A percentile compares a stretch with the other conserved stretches of the same genome.
These are phyloP conservation scores for Rhadinocentrus ornatus DNA, from an alignment of 2,797 vertebrate species.

Conservation along the genomic window DNA sequence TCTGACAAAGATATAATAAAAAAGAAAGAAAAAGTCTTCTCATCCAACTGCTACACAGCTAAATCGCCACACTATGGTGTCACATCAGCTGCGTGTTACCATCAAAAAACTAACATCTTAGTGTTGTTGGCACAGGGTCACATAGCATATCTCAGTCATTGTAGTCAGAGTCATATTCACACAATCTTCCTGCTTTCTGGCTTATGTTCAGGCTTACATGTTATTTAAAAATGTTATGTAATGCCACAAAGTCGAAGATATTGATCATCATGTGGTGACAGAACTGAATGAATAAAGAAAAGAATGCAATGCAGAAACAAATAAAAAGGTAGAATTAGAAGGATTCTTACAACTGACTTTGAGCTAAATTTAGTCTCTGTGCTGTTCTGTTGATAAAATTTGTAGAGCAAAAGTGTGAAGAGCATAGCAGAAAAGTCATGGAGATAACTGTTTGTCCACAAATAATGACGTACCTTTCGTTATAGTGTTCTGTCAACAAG, in stretches of 20 bases:
- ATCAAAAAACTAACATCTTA: slow-evolving; percentile 28
- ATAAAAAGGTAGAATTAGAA: background rate
- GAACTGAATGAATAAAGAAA: background rate
- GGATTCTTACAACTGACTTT: background rate
- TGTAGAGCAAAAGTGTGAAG: slow-evolving; percentile 1
- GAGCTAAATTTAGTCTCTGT: background rate
- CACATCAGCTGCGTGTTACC: slow-evolving; percentile 14
- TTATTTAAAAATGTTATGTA: background rate
- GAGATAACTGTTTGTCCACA: slow-evolving; percentile 6
- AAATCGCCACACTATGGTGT: slow-evolving; percentile 24
- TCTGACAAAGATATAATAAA: background rate
- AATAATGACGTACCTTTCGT: background rate
- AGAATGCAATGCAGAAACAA: background rate
- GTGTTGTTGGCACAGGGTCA: slow-evolving; percentile 37
- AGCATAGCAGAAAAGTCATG: background rate
- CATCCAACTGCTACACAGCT: background rate
- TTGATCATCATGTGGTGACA: background rate
- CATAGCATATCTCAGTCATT: background rate
- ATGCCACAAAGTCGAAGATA: background rate
- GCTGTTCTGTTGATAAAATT: background rate
- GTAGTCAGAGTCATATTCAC: background rate
- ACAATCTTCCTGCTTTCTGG: background rate
- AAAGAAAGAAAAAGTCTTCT: background rate
- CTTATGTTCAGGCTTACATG: background rate
- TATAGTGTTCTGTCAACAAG: slow-evolving; percentile 4